Evolutionary conservation across 2,113 vertebrate species (phyloP).

Genomic region (Tenebrosternarchus preto): DNA sequence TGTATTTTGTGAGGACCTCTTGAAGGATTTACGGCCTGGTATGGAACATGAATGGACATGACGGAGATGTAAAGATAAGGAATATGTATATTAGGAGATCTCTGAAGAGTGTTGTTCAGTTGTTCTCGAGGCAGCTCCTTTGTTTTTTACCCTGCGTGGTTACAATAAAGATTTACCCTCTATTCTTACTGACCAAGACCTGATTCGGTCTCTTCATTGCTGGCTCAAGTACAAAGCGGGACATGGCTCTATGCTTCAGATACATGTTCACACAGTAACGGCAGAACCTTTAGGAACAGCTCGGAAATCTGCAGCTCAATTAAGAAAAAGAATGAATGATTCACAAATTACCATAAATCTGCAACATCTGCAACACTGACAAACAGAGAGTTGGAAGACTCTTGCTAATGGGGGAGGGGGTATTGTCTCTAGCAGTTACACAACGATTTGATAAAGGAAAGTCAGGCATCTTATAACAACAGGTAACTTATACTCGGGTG

Average conservation of each 20-base stretch:
- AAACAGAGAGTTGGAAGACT: slow-evolving; percentile 17
- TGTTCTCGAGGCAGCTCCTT: too few relatives aligned
- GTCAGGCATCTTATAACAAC: slow-evolving; percentile 26
- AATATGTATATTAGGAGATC: too few relatives aligned
- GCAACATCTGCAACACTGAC: slow-evolving; percentile 40
- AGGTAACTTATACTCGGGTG: slow-evolving; percentile 39
- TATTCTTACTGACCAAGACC: too few relatives aligned
- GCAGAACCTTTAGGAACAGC: slow-evolving; percentile 30
- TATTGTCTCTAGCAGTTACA: slow-evolving; percentile 18
- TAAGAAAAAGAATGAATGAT: slow-evolving; percentile 23
- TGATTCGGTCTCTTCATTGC: too few relatives aligned
- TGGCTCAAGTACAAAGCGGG: not conserved
- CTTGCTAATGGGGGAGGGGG: slow-evolving; percentile 14
- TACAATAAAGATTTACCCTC: too few relatives aligned
- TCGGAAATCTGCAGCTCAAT: slow-evolving; percentile 20
- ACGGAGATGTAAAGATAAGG: too few relatives aligned
- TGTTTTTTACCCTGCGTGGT: too few relatives aligned
- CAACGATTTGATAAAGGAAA: slow-evolving; percentile 15
- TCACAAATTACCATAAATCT: slow-evolving; percentile 36
- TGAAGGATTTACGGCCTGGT: too few relatives aligned
- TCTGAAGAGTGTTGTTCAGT: too few relatives aligned
- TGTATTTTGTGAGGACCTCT: too few relatives aligned
- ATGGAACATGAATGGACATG: too few relatives aligned
- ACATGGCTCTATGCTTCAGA: slow-evolving; percentile 7
- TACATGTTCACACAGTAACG: slow-evolving; percentile 14